Evolutionary conservation across 2,888 invertebrate species (phyloP), one percentile per base, ranked within the genome.

Genomic region (Caenorhabditis becei): DNA sequence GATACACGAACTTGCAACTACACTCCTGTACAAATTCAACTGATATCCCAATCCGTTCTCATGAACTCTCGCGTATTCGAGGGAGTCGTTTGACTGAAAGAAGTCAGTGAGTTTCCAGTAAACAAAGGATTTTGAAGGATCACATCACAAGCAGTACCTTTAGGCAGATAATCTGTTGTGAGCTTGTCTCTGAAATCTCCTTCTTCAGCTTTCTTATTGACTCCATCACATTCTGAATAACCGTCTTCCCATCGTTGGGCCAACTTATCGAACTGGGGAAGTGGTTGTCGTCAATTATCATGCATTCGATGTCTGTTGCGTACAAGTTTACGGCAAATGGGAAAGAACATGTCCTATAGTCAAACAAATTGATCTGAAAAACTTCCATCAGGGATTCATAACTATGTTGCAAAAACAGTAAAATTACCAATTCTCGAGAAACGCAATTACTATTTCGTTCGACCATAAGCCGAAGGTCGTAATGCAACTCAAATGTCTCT

Each of bases 21-120:
- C 86, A 78, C 67, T 85, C 83, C 69, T 85, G 77, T 32, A 88
- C 81, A 82, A 80, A 74, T 67, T 78, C 61, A 67, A 61, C 67
- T 81, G 81, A 23, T 77, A 69, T 0, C 72, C 74, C 14, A 81
- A 28, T 11, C 77, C 77, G 18, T 72, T 72, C n/a, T 84, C 84
- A 44, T 77, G 77, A 2, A 84, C 72, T 47, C 80, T 65, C 11
- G 82, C 75, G 58, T 82, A 84, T 24, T 84, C 84, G 49, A 84
- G 32, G 8, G 66, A 56, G 16, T 82, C 84, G 67, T 84, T 84
- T 3, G 80, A 77, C 84, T 84, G 59, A 59, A 80, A 59, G 7
- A 7, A 41, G 14, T 5, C 4, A 32, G 10, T 7, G 32, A 41
- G 2, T 41, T 11, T 14, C 2, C 41, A 41, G 2, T 41, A 2